Evolutionary conservation across 2,888 invertebrate genomes (phyloP).

Genomic region (Drepana falcataria): DNA sequence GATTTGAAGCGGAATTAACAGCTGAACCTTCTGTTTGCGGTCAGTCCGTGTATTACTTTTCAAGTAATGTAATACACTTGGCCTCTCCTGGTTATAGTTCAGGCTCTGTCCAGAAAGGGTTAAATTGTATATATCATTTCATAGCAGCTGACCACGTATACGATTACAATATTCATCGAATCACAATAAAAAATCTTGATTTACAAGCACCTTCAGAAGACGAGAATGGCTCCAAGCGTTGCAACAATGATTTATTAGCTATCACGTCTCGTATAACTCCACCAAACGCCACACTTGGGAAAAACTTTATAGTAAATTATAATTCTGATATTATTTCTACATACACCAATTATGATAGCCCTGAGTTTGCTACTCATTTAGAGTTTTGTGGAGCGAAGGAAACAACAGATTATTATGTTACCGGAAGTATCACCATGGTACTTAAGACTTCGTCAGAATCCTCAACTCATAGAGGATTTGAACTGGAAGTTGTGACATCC

Average conservation of each 20-base stretch:
- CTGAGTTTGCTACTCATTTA: conserved; percentile 23
- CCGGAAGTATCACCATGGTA: conserved; percentile 37
- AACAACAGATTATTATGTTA: conserved; percentile 46
- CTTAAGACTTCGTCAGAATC: conserved; percentile 42
- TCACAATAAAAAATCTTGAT: conserved; percentile 45
- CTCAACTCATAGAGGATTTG: conserved; percentile 79
- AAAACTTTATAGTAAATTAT: conserved; percentile 39
- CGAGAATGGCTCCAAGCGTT: conserved; percentile 27
- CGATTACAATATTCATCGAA: conserved; percentile 27
- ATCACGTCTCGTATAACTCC: conserved; percentile 30
- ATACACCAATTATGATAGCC: conserved; percentile 28
- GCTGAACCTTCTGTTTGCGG: conserved; percentile 61
- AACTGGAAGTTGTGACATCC: conserved; percentile 78
- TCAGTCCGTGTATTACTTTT: conserved; percentile 29
- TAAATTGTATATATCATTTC: conserved; percentile 54
- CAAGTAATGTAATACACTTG: conserved; percentile 28
- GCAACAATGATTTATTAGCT: conserved; percentile 53
- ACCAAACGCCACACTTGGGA: conserved; percentile 42
- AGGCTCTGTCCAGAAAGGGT: conserved; percentile 46
- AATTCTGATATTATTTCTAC: conserved; percentile 31
- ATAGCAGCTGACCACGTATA: conserved; percentile 20
- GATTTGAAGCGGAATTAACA: conserved; percentile 80
- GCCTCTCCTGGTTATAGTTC: conserved; percentile 51
- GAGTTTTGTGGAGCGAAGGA: conserved; percentile 45
- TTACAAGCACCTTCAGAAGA: conserved; percentile 33